A percentile compares a stretch with the other conserved stretches of the same genome.
Evolutionary conservation across 2,888 invertebrate genomes (phyloP).

Genomic region (Zaprionus lineosus): DNA sequence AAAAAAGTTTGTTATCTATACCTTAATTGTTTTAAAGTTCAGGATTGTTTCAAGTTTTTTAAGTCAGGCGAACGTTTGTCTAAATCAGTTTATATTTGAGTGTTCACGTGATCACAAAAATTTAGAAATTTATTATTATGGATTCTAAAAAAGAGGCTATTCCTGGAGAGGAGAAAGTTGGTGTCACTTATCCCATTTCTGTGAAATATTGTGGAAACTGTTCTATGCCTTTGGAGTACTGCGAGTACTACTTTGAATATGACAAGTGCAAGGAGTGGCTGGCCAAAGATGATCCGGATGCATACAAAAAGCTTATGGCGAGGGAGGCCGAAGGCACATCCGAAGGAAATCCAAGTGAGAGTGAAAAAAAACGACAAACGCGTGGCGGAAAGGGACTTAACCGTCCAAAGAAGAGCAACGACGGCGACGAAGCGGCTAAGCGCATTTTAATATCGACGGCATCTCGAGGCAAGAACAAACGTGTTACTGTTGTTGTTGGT

Average conservation of each 20-base stretch:
- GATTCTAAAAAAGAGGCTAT: conserved; percentile 9
- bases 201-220: conserved; percentile 48
- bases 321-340: conserved; percentile 2
- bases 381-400: conserved; percentile 40
- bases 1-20: no score
- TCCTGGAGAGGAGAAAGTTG: not conserved
- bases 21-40: no score
- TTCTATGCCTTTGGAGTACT: conserved; percentile 46
- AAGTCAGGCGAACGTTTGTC: no score
- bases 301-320: conserved; percentile 23
- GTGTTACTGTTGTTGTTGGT: conserved; percentile 39
- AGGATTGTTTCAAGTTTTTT: no score
- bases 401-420: conserved; percentile 26
- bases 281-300: conserved; percentile 33
- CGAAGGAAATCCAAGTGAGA: conserved; percentile 6
- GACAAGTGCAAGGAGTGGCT: conserved; percentile 51
- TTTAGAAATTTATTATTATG: no score
- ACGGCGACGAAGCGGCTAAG: conserved; percentile 19
- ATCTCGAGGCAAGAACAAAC: conserved; percentile 45
- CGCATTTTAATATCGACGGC: conserved; percentile 25
- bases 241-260: conserved; percentile 42
- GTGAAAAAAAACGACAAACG: conserved; percentile 37
- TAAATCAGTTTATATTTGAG: no score
- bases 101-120: no score
- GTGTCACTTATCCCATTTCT: conserved; percentile 30